A percentile compares a stretch with the other conserved stretches of the same genome.
These are phyloP conservation scores for Pristionchus mayeri DNA, from an alignment of 2,888 invertebrate genomes.

Conservation along the genomic window DNA sequence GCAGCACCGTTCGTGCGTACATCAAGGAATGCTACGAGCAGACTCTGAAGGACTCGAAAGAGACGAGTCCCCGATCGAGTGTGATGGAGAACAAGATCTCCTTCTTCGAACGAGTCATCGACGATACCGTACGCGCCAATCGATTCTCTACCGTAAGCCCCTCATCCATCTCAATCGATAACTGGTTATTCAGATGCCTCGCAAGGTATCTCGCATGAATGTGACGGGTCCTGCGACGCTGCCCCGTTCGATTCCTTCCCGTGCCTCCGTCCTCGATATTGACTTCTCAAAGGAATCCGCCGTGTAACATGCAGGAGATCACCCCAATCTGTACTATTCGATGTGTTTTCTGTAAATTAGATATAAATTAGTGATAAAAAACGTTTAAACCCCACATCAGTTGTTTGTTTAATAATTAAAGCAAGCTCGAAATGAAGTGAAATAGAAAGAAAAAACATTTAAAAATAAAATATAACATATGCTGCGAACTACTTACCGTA, in stretches of 20 bases:
- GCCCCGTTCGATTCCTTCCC: neutral
- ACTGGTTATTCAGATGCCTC: constrained; percentile 11
- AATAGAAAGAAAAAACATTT: neutral
- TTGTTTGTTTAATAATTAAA: too few species aligned
- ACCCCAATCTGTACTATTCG: constrained; percentile 35
- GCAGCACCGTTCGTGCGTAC: constrained; percentile 34
- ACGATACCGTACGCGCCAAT: neutral
- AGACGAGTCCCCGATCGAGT: constrained; percentile 2
- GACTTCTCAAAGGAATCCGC: constrained; percentile 28
- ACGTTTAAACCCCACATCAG: too few species aligned
- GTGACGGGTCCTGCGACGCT: constrained; percentile 19
- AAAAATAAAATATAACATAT: neutral
- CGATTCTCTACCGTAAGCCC: neutral
- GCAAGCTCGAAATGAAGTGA: too few species aligned
- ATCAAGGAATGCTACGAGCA: constrained; percentile 23
- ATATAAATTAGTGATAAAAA: too few species aligned
- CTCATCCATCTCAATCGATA: neutral
- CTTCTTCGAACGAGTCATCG: constrained; percentile 7
- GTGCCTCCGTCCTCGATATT: neutral
- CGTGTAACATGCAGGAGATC: constrained; percentile 32
- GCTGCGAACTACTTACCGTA: neutral
- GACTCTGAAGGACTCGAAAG: constrained; percentile 25
- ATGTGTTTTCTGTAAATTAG: constrained; percentile 44
- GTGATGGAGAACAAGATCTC: constrained; percentile 23
- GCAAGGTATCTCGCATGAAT: neutral